phyloP scores from a whole-genome alignment of 2,797 vertebrate genomes.

The Characodon lateralis region DNA sequence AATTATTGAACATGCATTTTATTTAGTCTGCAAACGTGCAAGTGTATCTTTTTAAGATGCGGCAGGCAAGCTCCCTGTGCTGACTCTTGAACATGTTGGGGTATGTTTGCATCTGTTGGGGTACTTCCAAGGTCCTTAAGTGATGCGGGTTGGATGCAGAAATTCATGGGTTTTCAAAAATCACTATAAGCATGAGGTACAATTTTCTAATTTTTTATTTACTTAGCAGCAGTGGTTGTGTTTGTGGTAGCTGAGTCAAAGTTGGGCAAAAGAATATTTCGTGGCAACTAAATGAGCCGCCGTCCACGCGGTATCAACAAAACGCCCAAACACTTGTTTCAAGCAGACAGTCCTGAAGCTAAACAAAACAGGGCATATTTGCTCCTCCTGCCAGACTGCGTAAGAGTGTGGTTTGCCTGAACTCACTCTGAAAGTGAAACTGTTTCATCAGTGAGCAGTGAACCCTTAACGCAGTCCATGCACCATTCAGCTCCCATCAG shows the following conservation, averaged over 20 bases:
- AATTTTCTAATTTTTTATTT: constrained; percentile 17
- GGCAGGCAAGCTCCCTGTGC: constrained; percentile 41
- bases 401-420: constrained; percentile 67
- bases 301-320: constrained; percentile 61
- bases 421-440: constrained; percentile 76
- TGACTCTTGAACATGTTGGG: constrained; percentile 30
- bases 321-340: constrained; percentile 65
- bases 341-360: constrained; percentile 74
- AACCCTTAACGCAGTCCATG: constrained; percentile 74
- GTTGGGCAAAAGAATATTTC: constrained; percentile 52
- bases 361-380: constrained; percentile 74
- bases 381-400: constrained; percentile 72
- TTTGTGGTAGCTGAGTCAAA: constrained; percentile 48
- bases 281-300: constrained; percentile 58
- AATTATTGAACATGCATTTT: constrained; percentile 76
- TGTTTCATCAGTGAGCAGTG: constrained; percentile 78
- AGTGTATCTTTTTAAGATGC: constrained; percentile 57
- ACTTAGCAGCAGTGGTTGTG: constrained; percentile 26
- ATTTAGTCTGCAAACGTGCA: constrained; percentile 75
- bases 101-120: constrained; percentile 22
- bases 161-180: constrained; percentile 13
- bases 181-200: constrained; percentile 17
- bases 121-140: constrained; percentile 3
- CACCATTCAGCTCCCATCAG: constrained; percentile 79
- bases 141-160: constrained; percentile 7